phyloP scores from a whole-genome alignment of 2,888 invertebrate species.

The Mesodorylaimus sp. region DNA sequence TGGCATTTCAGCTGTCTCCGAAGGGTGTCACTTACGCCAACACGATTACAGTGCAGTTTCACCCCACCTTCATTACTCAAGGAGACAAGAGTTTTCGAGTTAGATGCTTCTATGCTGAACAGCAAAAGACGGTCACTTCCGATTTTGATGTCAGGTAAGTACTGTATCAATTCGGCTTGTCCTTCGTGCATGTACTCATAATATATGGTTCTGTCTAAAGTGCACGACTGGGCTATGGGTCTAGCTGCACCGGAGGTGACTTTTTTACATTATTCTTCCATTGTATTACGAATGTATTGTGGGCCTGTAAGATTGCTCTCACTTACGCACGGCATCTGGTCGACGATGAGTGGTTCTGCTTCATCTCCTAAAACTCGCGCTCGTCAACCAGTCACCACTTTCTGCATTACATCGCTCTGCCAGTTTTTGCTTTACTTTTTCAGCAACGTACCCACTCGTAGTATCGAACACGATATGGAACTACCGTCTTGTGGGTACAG shows the following conservation, averaged over 20 bases:
- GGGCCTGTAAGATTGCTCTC: background rate
- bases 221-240: too few species aligned
- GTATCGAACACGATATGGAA: slow-evolving; percentile 5
- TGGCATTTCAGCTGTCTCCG: slow-evolving; percentile 9
- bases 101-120: slow-evolving; percentile 11
- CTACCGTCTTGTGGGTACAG: slow-evolving; percentile 11
- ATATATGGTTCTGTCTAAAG: background rate
- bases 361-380: too few species aligned
- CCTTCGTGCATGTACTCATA: background rate
- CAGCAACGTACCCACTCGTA: slow-evolving; percentile 8
- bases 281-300: background rate
- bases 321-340: too few species aligned
- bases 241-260: background rate
- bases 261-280: background rate
- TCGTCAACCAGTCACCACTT: background rate
- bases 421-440: background rate
- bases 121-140: slow-evolving; percentile 5
- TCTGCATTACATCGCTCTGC: background rate
- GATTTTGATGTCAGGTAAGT: slow-evolving; percentile 11
- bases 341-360: too few species aligned
- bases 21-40: slow-evolving; percentile 9
- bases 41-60: slow-evolving; percentile 12
- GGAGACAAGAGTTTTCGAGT: slow-evolving; percentile 12
- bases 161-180: background rate
- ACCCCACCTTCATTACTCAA: slow-evolving; percentile 7